These are phyloP conservation scores for Gymnorhina tibicen DNA, from an alignment of 2,113 vertebrate genomes.

Conservation along the genomic window DNA sequence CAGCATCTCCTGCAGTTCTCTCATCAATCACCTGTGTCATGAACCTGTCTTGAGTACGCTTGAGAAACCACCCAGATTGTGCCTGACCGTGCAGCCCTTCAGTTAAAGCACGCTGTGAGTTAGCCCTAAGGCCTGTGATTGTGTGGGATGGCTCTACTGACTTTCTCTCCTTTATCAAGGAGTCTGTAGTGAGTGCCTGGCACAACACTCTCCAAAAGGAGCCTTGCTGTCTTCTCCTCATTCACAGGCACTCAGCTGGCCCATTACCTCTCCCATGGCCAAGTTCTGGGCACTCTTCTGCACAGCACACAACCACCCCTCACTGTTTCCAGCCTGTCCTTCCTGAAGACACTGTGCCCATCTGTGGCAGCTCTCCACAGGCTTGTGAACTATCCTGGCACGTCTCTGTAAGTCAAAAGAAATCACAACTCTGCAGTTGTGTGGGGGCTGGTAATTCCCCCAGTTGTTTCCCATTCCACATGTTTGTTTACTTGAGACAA, in stretches of 20 bases:
- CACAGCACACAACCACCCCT: background rate
- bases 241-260: background rate
- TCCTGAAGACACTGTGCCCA: background rate
- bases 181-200: background rate
- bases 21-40: background rate
- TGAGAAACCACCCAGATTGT: background rate
- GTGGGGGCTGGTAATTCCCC: background rate
- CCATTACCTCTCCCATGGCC: background rate
- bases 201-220: background rate
- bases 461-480: background rate
- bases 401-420: background rate
- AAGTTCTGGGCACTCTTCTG: background rate
- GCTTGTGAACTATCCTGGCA: fast-evolving
- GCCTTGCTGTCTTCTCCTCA: background rate
- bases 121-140: background rate
- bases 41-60: background rate
- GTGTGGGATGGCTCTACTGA: background rate
- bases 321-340: background rate
- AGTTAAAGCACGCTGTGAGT: background rate
- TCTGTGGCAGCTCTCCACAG: background rate
- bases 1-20: background rate
- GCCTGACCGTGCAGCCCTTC: background rate
- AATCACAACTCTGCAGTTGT: background rate
- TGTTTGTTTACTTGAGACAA: background rate
- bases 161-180: background rate